Percentiles rank a stretch among this genome's conserved stretches.
Evolutionary conservation across 2,888 invertebrate species (phyloP).

Genomic region (Pollenia labialis): DNA sequence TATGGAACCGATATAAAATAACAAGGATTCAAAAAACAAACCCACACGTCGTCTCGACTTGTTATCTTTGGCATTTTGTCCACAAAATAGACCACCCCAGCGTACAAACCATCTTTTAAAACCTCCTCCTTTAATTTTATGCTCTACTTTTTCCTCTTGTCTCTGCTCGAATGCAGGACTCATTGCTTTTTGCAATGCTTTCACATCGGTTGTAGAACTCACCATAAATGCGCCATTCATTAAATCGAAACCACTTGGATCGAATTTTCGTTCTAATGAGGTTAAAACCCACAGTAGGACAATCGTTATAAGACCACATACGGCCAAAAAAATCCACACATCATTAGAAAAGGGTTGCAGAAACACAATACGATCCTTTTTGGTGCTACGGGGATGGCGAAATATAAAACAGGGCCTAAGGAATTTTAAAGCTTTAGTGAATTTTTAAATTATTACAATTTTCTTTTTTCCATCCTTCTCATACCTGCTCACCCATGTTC

Average conservation of each 20-base stretch:
- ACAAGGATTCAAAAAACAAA: slow-evolving; percentile 80
- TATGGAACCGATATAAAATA: slow-evolving; percentile 84
- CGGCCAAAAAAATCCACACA: slow-evolving; percentile 86
- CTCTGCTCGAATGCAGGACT: not conserved
- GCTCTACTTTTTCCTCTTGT: not conserved
- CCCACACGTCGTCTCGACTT: slow-evolving; percentile 73
- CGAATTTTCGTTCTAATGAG: slow-evolving; percentile 76
- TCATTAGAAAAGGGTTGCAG: slow-evolving; percentile 86
- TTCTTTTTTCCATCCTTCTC: not conserved
- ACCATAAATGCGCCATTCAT: not conserved
- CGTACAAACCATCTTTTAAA: slow-evolving; percentile 22
- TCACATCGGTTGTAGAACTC: not conserved
- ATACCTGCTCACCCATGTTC: slow-evolving; percentile 87
- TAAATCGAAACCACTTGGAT: slow-evolving; percentile 64
- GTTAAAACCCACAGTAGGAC: slow-evolving; percentile 78
- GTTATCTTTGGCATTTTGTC: not conserved
- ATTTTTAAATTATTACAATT: not conserved
- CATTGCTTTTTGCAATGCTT: not conserved
- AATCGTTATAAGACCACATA: slow-evolving; percentile 81
- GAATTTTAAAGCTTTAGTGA: not conserved
- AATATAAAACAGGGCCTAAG: slow-evolving; percentile 88
- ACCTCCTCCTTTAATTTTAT: not conserved
- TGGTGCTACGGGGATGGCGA: slow-evolving; percentile 87
- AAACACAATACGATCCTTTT: slow-evolving; percentile 87
- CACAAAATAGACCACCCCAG: slow-evolving; percentile 30